Percentiles rank a stretch among this genome's conserved stretches.
These are phyloP conservation scores for Sarcophilus harrisii DNA, from an alignment of 2,797 vertebrate genomes.

Conservation along the genomic window DNA sequence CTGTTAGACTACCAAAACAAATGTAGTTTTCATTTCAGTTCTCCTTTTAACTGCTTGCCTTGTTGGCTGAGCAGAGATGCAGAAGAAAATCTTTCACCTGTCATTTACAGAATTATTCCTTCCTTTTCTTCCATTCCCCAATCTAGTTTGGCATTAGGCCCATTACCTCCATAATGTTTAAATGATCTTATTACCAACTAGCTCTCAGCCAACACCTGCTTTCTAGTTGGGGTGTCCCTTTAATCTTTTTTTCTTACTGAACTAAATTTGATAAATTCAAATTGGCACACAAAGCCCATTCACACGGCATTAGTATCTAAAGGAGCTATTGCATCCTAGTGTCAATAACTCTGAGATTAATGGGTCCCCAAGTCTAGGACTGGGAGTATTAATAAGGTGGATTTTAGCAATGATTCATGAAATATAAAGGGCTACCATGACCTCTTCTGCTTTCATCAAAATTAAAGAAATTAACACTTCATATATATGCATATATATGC, in stretches of 20 bases:
- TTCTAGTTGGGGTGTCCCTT: conserved; percentile 54
- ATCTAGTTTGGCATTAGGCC: conserved; percentile 41
- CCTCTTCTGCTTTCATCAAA: conserved; percentile 60
- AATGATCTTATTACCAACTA: conserved; percentile 64
- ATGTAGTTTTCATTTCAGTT: conserved; percentile 53
- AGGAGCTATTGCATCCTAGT: conserved; percentile 66
- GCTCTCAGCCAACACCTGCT: conserved; percentile 56
- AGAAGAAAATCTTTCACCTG: conserved; percentile 72
- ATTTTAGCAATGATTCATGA: conserved; percentile 54
- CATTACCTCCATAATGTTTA: conserved; percentile 71
- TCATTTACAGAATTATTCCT: conserved; percentile 59
- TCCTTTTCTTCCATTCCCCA: conserved; percentile 59
- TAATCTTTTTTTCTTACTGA: conserved; percentile 71
- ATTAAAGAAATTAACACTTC: conserved; percentile 68
- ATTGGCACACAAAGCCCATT: conserved; percentile 65
- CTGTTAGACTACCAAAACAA: conserved; percentile 70
- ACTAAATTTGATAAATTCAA: conserved; percentile 71
- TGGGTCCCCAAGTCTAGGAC: conserved; percentile 71
- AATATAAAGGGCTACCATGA: conserved; percentile 51
- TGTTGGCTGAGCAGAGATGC: conserved; percentile 60
- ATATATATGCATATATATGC: background rate
- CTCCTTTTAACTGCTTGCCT: conserved; percentile 63
- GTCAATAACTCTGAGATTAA: conserved; percentile 79
- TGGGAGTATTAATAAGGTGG: conserved; percentile 76
- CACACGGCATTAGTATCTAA: conserved; percentile 64